Conservation (phyloP, 2,797 vertebrate genomes). For the Acanthurus lineatus region DNA sequence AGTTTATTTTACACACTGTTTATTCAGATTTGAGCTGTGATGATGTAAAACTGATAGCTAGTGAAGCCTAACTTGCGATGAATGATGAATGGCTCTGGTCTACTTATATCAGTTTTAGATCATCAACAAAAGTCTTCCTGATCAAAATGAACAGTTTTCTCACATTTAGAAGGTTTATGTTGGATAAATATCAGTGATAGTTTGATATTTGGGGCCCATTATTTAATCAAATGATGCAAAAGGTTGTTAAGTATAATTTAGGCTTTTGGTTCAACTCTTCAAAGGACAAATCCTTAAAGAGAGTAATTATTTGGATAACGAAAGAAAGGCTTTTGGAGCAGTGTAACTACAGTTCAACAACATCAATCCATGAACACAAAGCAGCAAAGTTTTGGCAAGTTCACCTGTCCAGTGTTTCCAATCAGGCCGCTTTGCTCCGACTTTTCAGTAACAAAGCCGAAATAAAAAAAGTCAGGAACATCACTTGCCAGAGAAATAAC, state of each 20-base stretch:
- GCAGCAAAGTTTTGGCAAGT: slow-evolving; percentile 20
- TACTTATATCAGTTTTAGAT: not conserved
- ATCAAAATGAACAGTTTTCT: not conserved
- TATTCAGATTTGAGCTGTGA: slow-evolving; percentile 25
- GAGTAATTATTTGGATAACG: slow-evolving; percentile 14
- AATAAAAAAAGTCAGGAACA: slow-evolving; percentile 40
- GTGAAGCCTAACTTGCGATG: not conserved
- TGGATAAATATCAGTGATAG: not conserved
- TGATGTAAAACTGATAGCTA: slow-evolving; percentile 16
- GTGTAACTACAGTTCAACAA: slow-evolving; percentile 33
- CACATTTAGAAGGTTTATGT: slow-evolving; percentile 11
- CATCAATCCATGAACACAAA: slow-evolving; percentile 32
- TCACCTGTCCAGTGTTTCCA: slow-evolving; percentile 26
- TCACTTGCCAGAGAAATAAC: slow-evolving; percentile 30
- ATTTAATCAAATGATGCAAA: slow-evolving; percentile 1
- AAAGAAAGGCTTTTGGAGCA: slow-evolving; percentile 37
- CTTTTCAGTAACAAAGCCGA: slow-evolving; percentile 54
- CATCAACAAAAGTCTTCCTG: not conserved
- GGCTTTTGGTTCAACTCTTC: slow-evolving; percentile 5
- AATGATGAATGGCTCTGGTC: not conserved
- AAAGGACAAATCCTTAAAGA: slow-evolving; percentile 20
- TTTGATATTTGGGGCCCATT: slow-evolving; percentile 3
- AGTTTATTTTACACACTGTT: slow-evolving; percentile 25
- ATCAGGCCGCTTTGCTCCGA: slow-evolving; percentile 33
- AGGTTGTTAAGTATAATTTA: slow-evolving; percentile 8